Percentiles rank a stretch among this genome's conserved stretches.
Conservation (phyloP, 2,888 invertebrate species). For the Sthenelais limicola region DNA sequence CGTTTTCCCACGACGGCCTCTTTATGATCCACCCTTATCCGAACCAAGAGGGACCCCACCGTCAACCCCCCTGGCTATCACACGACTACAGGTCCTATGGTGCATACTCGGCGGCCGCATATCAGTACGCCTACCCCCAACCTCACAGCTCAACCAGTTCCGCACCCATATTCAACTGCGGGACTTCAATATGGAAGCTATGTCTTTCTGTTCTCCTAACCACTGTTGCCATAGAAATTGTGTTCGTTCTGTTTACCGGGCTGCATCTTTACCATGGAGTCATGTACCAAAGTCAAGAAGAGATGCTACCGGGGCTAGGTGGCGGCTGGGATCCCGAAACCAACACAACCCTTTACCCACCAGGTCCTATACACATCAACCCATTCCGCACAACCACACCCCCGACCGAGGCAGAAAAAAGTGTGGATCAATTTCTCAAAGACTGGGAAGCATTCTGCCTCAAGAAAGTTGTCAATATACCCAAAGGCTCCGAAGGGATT, state of each 20-base stretch:
- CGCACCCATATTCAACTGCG: conserved; percentile 11
- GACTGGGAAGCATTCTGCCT: conserved; percentile 29
- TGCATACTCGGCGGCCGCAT: conserved; percentile 28
- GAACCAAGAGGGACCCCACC: no score
- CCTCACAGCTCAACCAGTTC: background rate
- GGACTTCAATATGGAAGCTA: conserved; percentile 21
- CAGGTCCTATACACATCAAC: conserved; percentile 33
- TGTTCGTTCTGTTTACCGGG: conserved; percentile 28
- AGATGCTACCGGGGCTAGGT: conserved; percentile 14
- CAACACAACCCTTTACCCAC: conserved; percentile 30
- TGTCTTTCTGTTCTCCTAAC: conserved; percentile 23
- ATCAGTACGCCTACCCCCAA: conserved; percentile 31
- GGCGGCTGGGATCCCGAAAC: conserved; percentile 33
- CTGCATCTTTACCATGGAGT: conserved; percentile 29
- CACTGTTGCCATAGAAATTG: conserved; percentile 24
- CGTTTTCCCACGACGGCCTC: no score
- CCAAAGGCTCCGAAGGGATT: conserved; percentile 10
- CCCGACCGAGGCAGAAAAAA: conserved; percentile 18
- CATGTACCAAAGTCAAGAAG: conserved; percentile 8
- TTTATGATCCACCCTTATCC: no score
- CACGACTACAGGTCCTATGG: no score
- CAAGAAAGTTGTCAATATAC: conserved; percentile 27
- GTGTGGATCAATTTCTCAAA: conserved; percentile 28
- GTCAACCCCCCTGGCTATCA: no score
- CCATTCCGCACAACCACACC: conserved; percentile 32